A percentile compares a stretch with the other conserved stretches of the same genome.
These are phyloP conservation scores for Leptonema lineaticorne DNA, from an alignment of 1,140 invertebrate species.

Conservation along the genomic window DNA sequence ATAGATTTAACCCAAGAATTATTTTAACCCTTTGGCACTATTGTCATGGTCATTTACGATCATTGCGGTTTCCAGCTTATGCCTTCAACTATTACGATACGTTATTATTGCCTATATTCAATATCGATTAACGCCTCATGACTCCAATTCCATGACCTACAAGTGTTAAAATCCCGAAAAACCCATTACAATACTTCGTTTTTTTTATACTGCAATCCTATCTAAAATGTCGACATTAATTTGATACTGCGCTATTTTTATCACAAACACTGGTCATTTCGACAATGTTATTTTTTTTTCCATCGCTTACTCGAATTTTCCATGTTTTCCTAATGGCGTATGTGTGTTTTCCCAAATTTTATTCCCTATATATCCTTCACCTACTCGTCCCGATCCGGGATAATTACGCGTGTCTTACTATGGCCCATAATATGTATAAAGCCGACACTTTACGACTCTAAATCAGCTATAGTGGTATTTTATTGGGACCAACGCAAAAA, in stretches of 20 bases:
- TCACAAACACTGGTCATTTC: conserved; percentile 4
- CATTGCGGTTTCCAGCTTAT: too few species aligned
- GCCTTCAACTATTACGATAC: too few species aligned
- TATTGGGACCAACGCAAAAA: too few species aligned
- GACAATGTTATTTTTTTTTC: background rate
- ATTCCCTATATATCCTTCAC: conserved; percentile 10
- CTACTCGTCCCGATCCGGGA: background rate
- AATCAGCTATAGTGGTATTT: too few species aligned
- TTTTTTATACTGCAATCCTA: conserved; percentile 14
- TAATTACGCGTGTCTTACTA: background rate
- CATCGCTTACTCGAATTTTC: conserved; percentile 2
- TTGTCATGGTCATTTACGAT: too few species aligned
- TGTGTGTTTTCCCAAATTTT: conserved; percentile 32
- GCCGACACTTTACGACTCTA: too few species aligned
- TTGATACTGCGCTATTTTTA: conserved; percentile 18
- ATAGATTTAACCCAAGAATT: too few species aligned
- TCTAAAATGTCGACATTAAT: conserved; percentile 27
- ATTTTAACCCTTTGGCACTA: too few species aligned
- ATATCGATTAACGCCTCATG: background rate
- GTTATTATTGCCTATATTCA: too few species aligned
- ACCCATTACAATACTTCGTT: conserved; percentile 15
- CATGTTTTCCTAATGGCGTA: conserved; percentile 5
- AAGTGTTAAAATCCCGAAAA: background rate
- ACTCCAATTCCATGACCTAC: background rate
- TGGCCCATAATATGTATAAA: background rate